Conservation (phyloP, 30 jellyfish, hydroid and myxozoan genomes). For the Hydra vulgaris region DNA sequence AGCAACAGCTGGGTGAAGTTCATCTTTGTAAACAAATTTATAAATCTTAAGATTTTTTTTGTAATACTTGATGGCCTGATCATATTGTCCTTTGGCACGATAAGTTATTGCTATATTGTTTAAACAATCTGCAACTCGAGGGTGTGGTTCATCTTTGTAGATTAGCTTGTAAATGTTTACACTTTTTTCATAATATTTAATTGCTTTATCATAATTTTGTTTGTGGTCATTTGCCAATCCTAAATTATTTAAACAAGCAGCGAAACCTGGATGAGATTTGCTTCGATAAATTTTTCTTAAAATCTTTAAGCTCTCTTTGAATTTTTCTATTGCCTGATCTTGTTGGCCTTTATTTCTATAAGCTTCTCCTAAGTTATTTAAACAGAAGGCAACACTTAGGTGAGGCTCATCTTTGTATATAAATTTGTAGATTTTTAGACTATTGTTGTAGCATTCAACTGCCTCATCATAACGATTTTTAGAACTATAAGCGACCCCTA, state of each 20-base stretch:
- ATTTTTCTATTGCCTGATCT: too few species aligned
- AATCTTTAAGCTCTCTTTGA: too few species aligned
- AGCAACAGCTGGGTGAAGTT: too few species aligned
- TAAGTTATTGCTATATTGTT: background rate
- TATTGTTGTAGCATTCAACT: background rate
- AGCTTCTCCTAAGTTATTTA: too few species aligned
- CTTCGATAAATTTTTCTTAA: too few species aligned
- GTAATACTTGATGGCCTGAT: too few species aligned
- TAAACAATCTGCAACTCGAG: background rate
- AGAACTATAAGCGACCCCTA: background rate
- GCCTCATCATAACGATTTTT: background rate
- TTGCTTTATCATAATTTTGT: background rate
- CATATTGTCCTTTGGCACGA: background rate
- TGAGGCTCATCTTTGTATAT: background rate
- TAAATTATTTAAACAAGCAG: background rate
- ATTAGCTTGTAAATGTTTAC: background rate
- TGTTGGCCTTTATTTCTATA: too few species aligned
- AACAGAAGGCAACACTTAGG: background rate
- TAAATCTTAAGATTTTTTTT: too few species aligned
- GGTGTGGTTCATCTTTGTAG: background rate
- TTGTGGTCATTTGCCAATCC: background rate
- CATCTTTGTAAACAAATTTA: too few species aligned
- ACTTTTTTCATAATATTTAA: background rate
- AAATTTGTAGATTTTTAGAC: background rate
- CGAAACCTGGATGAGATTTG: too few species aligned